phyloP scores from a whole-genome alignment of 2,797 vertebrate genomes.

The Prionace glauca region DNA sequence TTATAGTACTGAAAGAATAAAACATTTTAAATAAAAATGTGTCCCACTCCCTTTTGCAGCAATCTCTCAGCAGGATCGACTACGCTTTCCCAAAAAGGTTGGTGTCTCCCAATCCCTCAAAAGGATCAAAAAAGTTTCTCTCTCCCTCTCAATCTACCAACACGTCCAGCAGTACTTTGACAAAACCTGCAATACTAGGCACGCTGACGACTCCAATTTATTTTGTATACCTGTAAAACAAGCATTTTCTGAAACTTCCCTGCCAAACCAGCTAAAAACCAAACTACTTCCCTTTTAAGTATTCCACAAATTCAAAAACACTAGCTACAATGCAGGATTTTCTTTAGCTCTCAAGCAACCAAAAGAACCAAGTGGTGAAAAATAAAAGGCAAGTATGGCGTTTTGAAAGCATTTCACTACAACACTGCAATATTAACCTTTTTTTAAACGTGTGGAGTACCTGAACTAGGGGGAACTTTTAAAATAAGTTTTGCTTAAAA shows the following conservation, averaged over 20 bases:
- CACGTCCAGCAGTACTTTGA: no score
- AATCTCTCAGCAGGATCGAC: not conserved
- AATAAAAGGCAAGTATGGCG: not conserved
- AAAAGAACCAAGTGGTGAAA: not conserved
- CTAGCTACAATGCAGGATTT: not conserved
- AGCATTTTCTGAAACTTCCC: not conserved
- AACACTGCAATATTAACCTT: not conserved
- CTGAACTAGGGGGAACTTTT: not conserved
- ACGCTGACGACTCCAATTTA: not conserved
- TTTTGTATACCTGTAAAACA: not conserved
- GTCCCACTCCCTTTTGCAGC: not conserved
- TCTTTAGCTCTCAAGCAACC: not conserved
- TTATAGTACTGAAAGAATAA: not conserved
- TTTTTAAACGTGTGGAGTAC: not conserved
- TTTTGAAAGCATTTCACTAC: not conserved
- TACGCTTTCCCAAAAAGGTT: not conserved
- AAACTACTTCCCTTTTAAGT: not conserved
- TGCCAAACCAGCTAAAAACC: not conserved
- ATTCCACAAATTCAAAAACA: not conserved
- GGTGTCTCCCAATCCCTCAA: not conserved
- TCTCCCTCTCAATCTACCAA: not conserved
- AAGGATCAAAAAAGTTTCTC: not conserved
- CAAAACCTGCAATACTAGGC: not conserved
- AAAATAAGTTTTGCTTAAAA: not conserved
- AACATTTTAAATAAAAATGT: not conserved